Evolutionary conservation across 2,888 invertebrate genomes (phyloP).

Genomic region (Cylindroiulus punctatus): DNA sequence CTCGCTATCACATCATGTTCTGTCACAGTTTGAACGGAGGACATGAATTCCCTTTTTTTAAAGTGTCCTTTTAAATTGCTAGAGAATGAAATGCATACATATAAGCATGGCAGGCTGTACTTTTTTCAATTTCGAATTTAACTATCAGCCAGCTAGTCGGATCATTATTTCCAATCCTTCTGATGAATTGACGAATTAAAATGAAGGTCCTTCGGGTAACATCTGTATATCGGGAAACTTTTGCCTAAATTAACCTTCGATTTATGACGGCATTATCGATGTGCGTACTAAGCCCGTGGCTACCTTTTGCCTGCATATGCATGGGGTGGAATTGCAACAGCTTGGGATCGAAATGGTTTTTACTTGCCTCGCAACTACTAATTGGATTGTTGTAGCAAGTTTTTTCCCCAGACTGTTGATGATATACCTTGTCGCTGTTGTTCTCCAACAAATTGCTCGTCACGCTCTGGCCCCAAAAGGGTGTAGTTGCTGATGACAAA

Average conservation of each 20-base stretch:
- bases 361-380: not conserved
- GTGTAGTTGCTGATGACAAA: slow-evolving; percentile 4
- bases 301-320: not conserved
- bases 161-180: not conserved
- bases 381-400: not conserved
- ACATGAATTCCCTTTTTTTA: not conserved
- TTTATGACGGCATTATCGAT: not conserved
- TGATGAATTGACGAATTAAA: not conserved
- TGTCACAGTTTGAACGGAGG: not conserved
- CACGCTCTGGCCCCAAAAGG: slow-evolving; percentile 24
- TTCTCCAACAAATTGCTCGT: slow-evolving; percentile 13
- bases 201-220: not conserved
- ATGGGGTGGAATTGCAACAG: not conserved
- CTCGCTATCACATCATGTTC: not conserved
- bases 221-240: not conserved
- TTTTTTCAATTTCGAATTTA: too few species aligned
- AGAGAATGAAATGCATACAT: too few species aligned
- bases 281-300: not conserved
- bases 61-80: too few species aligned
- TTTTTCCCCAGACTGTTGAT: not conserved
- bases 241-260: not conserved
- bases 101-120: too few species aligned
- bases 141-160: too few species aligned
- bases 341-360: not conserved
- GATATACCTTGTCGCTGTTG: not conserved